A percentile compares a stretch with the other conserved stretches of the same genome.
These are phyloP conservation scores for Cairina moschata DNA, from an alignment of 2,113 vertebrate species.

Conservation along the genomic window DNA sequence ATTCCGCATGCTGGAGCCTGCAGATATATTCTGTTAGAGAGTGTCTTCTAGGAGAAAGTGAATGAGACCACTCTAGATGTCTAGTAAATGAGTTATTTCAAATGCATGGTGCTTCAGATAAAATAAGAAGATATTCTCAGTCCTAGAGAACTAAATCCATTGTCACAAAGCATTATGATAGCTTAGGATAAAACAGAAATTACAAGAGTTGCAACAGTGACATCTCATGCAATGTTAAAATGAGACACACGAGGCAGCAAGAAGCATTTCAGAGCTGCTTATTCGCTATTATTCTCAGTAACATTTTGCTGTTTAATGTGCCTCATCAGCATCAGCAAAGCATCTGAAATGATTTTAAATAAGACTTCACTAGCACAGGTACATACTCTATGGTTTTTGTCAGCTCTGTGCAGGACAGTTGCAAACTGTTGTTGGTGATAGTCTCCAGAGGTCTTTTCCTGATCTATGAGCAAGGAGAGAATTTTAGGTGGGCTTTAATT, in stretches of 20 bases:
- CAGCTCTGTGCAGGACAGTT: not conserved
- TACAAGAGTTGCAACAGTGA: not conserved
- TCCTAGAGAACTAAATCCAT: not conserved
- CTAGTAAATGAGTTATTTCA: not conserved
- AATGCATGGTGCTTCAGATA: not conserved
- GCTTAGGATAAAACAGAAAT: not conserved
- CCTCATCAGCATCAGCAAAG: not conserved
- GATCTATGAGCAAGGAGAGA: not conserved
- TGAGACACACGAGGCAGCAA: not conserved
- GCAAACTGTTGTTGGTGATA: not conserved
- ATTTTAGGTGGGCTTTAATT: not conserved
- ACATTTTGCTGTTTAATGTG: not conserved
- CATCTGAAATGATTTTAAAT: not conserved
- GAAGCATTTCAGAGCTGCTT: not conserved
- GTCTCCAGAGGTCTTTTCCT: not conserved
- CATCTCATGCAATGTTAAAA: conserved; percentile 9
- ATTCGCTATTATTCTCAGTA: not conserved
- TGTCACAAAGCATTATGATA: conserved; percentile 34
- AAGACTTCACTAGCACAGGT: fast-evolving
- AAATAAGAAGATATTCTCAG: not conserved
- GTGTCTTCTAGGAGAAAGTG: not conserved
- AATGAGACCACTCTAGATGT: not conserved
- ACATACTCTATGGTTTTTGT: not conserved
- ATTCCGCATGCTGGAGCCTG: not conserved
- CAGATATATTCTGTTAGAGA: not conserved